These are phyloP conservation scores for Leucophora obtusa DNA, from an alignment of 2,888 invertebrate species.

Conservation along the genomic window DNA sequence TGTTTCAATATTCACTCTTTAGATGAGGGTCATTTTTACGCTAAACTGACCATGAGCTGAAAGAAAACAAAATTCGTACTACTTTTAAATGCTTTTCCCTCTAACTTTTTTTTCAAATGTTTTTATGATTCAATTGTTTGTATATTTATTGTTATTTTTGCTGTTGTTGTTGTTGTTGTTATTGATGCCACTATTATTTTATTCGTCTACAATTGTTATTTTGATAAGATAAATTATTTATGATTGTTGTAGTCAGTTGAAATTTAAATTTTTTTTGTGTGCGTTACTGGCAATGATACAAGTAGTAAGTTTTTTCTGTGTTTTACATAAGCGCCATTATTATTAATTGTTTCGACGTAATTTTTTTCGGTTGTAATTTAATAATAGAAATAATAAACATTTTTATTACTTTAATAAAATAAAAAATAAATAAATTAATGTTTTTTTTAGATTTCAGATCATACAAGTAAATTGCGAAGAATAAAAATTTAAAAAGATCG, in stretches of 20 bases:
- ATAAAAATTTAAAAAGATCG: too few relatives aligned
- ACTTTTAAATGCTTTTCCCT: constrained; percentile 12
- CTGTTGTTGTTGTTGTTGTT: constrained; percentile 7
- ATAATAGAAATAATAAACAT: background rate
- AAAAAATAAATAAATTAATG: too few relatives aligned
- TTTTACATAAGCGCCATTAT: constrained; percentile 29
- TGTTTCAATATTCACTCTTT: constrained; percentile 4
- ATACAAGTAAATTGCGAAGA: too few relatives aligned
- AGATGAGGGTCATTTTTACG: constrained; percentile 51
- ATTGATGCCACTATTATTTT: constrained; percentile 12
- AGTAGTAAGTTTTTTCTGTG: constrained; percentile 1
- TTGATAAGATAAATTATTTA: constrained; percentile 41
- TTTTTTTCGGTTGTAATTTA: constrained; percentile 19
- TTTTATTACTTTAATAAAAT: background rate
- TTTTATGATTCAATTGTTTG: constrained; percentile 37
- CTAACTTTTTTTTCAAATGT: constrained; percentile 2
- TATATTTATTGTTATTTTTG: constrained; percentile 33
- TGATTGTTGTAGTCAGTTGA: constrained; percentile 10
- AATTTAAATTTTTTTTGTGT: background rate
- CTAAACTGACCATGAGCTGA: constrained; percentile 56
- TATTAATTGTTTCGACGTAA: constrained; percentile 8
- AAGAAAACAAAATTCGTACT: constrained; percentile 8
- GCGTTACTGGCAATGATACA: constrained; percentile 16
- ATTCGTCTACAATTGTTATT: constrained; percentile 3
- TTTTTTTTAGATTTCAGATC: too few relatives aligned